Evolutionary conservation across 1,140 invertebrate genomes (phyloP).

Genomic region (Lepidotrigona ventralis): DNA sequence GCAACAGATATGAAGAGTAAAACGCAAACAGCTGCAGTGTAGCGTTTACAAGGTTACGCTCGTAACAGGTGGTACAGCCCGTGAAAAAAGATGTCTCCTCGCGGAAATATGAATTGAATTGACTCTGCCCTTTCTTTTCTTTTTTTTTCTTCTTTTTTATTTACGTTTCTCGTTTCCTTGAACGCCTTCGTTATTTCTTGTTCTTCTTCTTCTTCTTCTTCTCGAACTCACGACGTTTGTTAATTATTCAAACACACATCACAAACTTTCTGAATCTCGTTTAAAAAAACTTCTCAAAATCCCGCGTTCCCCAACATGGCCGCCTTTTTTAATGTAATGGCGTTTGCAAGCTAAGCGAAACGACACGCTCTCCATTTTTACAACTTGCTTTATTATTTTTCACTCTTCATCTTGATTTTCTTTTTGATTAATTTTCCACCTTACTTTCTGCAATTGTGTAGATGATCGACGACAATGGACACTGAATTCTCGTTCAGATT

Average conservation of each 20-base stretch:
- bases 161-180: background rate
- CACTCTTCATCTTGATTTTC: too few relatives aligned
- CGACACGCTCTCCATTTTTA: background rate
- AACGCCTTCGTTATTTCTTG: background rate
- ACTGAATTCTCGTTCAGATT: too few relatives aligned
- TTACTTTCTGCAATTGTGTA: background rate
- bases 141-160: background rate
- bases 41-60: constrained; percentile 7
- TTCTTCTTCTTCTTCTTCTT: background rate
- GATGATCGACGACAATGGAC: too few relatives aligned
- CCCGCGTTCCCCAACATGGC: background rate
- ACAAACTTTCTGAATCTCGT: background rate
- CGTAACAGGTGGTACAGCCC: constrained; percentile 11
- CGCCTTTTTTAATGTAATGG: constrained; percentile 48
- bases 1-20: constrained; percentile 4
- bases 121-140: too few relatives aligned
- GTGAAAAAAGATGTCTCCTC: background rate
- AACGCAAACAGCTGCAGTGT: constrained; percentile 5
- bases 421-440: background rate
- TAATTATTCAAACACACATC: background rate
- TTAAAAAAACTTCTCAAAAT: background rate
- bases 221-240: background rate
- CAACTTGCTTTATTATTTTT: background rate
- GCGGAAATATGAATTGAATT: constrained; percentile 1
- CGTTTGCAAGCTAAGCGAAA: constrained; percentile 34